Conservation (phyloP, 2,113 vertebrate genomes). For the Pterophyllum scalare region DNA sequence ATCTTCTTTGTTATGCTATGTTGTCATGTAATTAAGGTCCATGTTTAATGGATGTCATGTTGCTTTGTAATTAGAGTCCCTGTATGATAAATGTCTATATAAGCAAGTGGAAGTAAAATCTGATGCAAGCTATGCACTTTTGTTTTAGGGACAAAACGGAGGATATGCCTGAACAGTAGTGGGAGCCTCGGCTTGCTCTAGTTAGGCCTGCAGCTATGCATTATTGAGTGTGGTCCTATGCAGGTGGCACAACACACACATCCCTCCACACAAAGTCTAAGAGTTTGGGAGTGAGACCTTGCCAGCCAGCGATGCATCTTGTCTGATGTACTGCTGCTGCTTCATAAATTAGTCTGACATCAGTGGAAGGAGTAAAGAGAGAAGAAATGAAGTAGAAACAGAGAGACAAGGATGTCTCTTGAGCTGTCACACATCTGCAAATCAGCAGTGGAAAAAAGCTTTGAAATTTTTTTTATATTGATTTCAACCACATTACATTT, state of each 20-base stretch:
- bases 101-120: not conserved
- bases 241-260: conserved; percentile 37
- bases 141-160: conserved; percentile 43
- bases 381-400: not conserved
- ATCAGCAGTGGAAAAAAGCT: not conserved
- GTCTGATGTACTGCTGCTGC: conserved; percentile 23
- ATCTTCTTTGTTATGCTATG: not conserved
- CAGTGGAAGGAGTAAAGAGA: conserved; percentile 8
- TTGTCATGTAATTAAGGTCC: conserved; percentile 43
- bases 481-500: not conserved
- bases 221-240: conserved; percentile 61
- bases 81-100: conserved; percentile 53
- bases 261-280: not conserved
- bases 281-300: not conserved
- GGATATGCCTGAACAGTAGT: not conserved
- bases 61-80: conserved; percentile 37
- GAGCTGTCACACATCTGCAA: not conserved
- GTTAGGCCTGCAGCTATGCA: conserved; percentile 48
- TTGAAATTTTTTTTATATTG: not conserved
- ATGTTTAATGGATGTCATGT: conserved; percentile 51
- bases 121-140: conserved; percentile 14
- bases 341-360: conserved; percentile 57
- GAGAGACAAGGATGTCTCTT: not conserved
- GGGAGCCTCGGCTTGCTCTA: not conserved
- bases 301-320: conserved; percentile 25